These are phyloP conservation scores for Aptenodytes patagonicus DNA, from an alignment of 2,113 vertebrate species.

Conservation along the genomic window DNA sequence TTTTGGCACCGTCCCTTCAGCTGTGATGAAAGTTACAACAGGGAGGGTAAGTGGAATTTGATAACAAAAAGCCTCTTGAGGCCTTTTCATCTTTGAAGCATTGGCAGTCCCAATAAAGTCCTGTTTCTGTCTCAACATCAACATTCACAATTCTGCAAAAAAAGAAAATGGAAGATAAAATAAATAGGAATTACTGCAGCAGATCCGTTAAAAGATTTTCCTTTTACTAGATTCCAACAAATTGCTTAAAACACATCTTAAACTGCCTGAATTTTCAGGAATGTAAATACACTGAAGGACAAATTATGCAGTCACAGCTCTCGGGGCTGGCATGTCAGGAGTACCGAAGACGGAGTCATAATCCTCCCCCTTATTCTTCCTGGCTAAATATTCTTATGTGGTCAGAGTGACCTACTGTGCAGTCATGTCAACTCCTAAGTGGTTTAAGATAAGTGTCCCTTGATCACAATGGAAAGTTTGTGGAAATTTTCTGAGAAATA, in stretches of 20 bases:
- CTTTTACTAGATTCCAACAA: conserved; percentile 20
- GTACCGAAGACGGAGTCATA: neutral
- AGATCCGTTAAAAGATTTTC: neutral
- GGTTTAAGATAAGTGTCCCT: conserved; percentile 34
- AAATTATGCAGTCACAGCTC: neutral
- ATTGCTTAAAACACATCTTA: conserved; percentile 3
- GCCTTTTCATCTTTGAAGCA: conserved; percentile 56
- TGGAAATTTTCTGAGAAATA: conserved; percentile 33
- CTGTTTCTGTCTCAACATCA: conserved; percentile 7
- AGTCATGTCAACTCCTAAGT: neutral
- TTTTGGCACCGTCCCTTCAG: conserved; percentile 30
- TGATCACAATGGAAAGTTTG: conserved; percentile 30
- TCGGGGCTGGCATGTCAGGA: neutral
- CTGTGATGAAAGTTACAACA: conserved; percentile 45
- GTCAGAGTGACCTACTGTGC: conserved; percentile 23
- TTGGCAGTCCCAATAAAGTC: conserved; percentile 13
- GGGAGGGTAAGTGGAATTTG: conserved; percentile 54
- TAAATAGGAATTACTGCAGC: neutral
- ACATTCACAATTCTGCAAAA: neutral
- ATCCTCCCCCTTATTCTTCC: neutral
- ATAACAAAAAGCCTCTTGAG: conserved; percentile 41
- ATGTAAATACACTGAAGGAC: conserved; percentile 32
- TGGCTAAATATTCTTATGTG: neutral
- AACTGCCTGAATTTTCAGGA: conserved; percentile 25
- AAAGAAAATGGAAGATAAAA: conserved; percentile 34